phyloP scores from a whole-genome alignment of 53 echinoderm and acorn worm genomes.

The Holothuria leucospilota region DNA sequence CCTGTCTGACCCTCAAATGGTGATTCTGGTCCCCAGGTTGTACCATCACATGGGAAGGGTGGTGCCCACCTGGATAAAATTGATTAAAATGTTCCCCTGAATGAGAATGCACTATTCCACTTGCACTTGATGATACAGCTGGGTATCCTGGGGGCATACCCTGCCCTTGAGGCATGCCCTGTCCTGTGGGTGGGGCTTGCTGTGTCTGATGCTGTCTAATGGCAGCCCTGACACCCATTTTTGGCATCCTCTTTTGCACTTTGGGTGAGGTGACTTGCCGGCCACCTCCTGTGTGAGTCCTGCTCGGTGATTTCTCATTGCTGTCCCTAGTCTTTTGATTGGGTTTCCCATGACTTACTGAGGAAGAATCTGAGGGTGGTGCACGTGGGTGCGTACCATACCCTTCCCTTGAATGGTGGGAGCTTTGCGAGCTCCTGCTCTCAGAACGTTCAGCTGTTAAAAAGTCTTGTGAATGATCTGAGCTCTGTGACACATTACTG shows the following conservation, averaged over 20 bases:
- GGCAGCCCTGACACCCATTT: slow-evolving; percentile 87
- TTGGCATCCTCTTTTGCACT: slow-evolving; percentile 88
- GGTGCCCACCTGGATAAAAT: slow-evolving; percentile 58
- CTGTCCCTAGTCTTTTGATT: slow-evolving; percentile 3
- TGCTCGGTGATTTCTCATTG: slow-evolving; percentile 81
- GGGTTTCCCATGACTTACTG: slow-evolving; percentile 1
- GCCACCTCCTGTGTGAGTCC: slow-evolving; percentile 69
- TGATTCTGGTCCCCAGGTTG: slow-evolving; percentile 50
- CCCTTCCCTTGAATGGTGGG: slow-evolving; percentile 67
- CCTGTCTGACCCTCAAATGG: slow-evolving; percentile 38
- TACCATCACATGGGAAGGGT: slow-evolving; percentile 34
- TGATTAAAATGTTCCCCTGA: slow-evolving; percentile 86
- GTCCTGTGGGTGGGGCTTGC: slow-evolving; percentile 55
- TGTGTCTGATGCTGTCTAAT: slow-evolving; percentile 60
- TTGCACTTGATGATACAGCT: slow-evolving; percentile 21
- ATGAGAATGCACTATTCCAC: slow-evolving; percentile 79
- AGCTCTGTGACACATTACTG: slow-evolving; percentile 66
- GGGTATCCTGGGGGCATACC: slow-evolving; percentile 41
- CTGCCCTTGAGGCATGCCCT: slow-evolving; percentile 45
- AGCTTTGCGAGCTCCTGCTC: slow-evolving; percentile 66
- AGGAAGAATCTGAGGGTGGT: background rate
- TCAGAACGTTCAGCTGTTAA: slow-evolving; percentile 51
- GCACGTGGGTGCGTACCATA: slow-evolving; percentile 51
- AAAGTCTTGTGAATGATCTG: slow-evolving; percentile 65
- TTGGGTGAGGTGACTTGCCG: slow-evolving; percentile 84